These are phyloP conservation scores for Phrynosoma blainvillii DNA, from an alignment of 2,113 vertebrate species.

Conservation along the genomic window DNA sequence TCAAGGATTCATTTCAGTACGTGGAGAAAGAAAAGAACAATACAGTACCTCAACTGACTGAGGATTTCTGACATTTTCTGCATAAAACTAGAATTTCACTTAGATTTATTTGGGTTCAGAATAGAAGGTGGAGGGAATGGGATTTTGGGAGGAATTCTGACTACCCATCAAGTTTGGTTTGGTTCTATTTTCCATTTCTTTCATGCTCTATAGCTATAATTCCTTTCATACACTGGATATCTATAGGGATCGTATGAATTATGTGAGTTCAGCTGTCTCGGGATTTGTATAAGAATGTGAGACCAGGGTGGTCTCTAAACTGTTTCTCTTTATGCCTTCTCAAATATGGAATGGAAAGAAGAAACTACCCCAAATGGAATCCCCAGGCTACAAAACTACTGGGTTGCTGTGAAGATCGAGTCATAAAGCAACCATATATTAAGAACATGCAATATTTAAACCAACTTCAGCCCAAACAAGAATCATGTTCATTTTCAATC, in stretches of 20 bases:
- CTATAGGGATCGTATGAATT: not conserved
- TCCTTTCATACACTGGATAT: not conserved
- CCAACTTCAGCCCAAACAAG: not conserved
- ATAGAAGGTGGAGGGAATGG: not conserved
- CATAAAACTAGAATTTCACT: not conserved
- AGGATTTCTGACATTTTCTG: not conserved
- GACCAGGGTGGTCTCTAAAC: not conserved
- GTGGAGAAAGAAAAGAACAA: not conserved
- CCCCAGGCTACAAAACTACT: not conserved
- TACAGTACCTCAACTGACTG: not conserved
- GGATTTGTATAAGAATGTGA: not conserved
- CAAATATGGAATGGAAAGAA: not conserved
- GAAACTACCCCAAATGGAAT: not conserved
- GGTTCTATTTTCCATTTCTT: not conserved
- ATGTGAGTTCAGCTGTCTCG: not conserved
- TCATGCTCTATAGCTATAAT: not conserved
- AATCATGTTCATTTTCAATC: not conserved
- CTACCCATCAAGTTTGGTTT: not conserved
- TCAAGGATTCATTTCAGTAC: conserved; percentile 53
- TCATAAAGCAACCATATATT: not conserved
- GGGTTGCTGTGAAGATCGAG: not conserved
- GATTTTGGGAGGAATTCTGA: not conserved
- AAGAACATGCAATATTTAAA: not conserved
- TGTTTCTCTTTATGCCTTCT: not conserved
- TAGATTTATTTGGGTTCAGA: not conserved